phyloP scores from a whole-genome alignment of 2,888 invertebrate genomes.

The Hemicrepidius hirtus region DNA sequence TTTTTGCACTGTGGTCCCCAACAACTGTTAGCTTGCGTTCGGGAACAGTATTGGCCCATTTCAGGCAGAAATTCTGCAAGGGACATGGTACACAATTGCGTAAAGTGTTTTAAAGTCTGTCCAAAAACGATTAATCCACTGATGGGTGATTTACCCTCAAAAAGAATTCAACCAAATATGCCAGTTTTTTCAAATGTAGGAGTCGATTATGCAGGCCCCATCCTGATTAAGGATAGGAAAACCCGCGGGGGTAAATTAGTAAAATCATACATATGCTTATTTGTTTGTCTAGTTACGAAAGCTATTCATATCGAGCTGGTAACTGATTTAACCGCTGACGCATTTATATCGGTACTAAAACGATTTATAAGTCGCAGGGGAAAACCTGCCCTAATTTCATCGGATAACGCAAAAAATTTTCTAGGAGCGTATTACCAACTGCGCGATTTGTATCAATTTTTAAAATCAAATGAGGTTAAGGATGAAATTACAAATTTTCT shows the following conservation, averaged over 20 bases:
- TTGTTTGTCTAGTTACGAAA: constrained; percentile 60
- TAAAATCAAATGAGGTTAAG: too few species aligned
- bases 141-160: constrained; percentile 43
- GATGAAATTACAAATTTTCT: too few species aligned
- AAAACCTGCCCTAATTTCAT: constrained; percentile 30
- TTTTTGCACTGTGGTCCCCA: constrained; percentile 20
- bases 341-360: constrained; percentile 62
- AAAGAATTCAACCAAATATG: neutral
- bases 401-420: too few species aligned
- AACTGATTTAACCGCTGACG: constrained; percentile 59
- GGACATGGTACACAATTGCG: constrained; percentile 29
- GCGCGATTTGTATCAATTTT: too few species aligned
- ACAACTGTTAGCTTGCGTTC: constrained; percentile 17
- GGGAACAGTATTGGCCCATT: constrained; percentile 32
- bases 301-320: constrained; percentile 64
- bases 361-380: constrained; percentile 62
- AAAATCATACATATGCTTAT: constrained; percentile 56
- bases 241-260: constrained; percentile 28
- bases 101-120: constrained; percentile 38
- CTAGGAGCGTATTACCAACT: too few species aligned
- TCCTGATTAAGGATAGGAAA: constrained; percentile 5
- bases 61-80: constrained; percentile 27
- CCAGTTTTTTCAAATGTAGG: constrained; percentile 42
- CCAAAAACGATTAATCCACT: constrained; percentile 6
- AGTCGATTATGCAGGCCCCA: constrained; percentile 55